These are phyloP conservation scores for Salmo trutta DNA, from an alignment of 2,797 vertebrate species.

Conservation along the genomic window DNA sequence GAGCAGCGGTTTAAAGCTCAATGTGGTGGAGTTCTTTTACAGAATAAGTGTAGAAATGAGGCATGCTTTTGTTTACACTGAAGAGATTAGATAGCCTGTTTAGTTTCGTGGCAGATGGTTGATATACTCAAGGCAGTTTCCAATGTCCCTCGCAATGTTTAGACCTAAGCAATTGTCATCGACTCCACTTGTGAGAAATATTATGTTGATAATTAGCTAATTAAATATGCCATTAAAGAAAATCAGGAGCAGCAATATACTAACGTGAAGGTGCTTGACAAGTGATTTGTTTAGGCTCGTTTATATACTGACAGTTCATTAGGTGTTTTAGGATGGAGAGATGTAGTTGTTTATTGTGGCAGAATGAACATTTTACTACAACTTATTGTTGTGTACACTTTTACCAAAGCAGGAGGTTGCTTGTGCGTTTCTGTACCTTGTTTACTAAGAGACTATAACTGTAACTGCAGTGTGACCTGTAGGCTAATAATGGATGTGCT, in stretches of 20 bases:
- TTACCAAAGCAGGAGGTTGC: constrained; percentile 42
- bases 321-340: constrained; percentile 76
- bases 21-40: constrained; percentile 70
- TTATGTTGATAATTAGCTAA: constrained; percentile 83
- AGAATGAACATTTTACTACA: constrained; percentile 82
- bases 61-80: constrained; percentile 87
- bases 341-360: constrained; percentile 84
- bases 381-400: constrained; percentile 80
- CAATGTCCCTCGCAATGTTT: constrained; percentile 83
- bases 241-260: constrained; percentile 69
- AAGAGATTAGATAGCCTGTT: constrained; percentile 90
- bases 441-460: constrained; percentile 51
- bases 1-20: constrained; percentile 48
- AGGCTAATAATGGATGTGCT: constrained; percentile 18
- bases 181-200: constrained; percentile 74
- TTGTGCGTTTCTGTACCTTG: constrained; percentile 9
- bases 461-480: constrained; percentile 40
- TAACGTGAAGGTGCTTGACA: constrained; percentile 77
- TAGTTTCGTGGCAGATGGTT: constrained; percentile 88
- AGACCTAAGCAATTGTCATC: constrained; percentile 77
- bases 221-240: constrained; percentile 75
- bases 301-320: constrained; percentile 83
- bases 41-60: constrained; percentile 83
- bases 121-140: constrained; percentile 86
- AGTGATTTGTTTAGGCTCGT: constrained; percentile 81